Conservation (phyloP, 2,888 invertebrate species). For the Sinopyrophorus schimmeli region DNA sequence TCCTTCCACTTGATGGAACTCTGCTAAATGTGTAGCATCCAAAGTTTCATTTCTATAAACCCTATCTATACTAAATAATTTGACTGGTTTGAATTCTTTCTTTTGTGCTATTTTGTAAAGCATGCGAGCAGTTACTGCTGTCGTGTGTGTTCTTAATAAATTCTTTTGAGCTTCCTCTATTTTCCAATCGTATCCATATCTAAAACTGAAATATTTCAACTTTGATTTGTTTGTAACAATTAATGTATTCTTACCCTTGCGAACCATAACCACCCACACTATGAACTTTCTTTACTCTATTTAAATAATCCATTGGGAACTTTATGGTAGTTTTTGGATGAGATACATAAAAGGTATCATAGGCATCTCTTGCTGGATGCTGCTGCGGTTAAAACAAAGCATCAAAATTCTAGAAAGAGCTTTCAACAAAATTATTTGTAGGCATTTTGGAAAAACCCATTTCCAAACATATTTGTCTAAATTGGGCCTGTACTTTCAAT, state of each 20-base stretch:
- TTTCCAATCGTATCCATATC: slow-evolving; percentile 95
- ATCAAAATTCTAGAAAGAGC: slow-evolving; percentile 99
- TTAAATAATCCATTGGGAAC: slow-evolving; percentile 87
- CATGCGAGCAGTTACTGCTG: slow-evolving; percentile 95
- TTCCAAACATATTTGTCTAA: slow-evolving; percentile 96
- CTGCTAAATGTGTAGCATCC: slow-evolving; percentile 98
- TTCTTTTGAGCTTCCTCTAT: slow-evolving; percentile 95
- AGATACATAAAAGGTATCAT: slow-evolving; percentile 97
- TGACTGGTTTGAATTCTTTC: slow-evolving; percentile 81
- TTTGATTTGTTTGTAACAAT: too few species aligned
- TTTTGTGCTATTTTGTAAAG: slow-evolving; percentile 83
- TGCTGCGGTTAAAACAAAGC: slow-evolving; percentile 98
- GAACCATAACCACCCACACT: slow-evolving; percentile 94
- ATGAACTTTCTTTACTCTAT: slow-evolving; percentile 87
- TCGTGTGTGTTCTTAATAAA: slow-evolving; percentile 95
- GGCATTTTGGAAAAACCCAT: slow-evolving; percentile 99
- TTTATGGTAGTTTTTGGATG: slow-evolving; percentile 67
- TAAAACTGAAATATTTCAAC: too few species aligned
- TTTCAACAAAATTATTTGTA: slow-evolving; percentile 95
- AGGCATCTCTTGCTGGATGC: slow-evolving; percentile 97
- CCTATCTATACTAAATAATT: slow-evolving; percentile 97
- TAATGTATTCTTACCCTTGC: slow-evolving; percentile 63
- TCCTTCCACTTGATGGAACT: slow-evolving; percentile 98
- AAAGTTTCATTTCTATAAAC: slow-evolving; percentile 98
- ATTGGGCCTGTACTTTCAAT: slow-evolving; percentile 90